Conservation (phyloP, 2,888 invertebrate species). For the Caenorhabditis zanzibari region DNA sequence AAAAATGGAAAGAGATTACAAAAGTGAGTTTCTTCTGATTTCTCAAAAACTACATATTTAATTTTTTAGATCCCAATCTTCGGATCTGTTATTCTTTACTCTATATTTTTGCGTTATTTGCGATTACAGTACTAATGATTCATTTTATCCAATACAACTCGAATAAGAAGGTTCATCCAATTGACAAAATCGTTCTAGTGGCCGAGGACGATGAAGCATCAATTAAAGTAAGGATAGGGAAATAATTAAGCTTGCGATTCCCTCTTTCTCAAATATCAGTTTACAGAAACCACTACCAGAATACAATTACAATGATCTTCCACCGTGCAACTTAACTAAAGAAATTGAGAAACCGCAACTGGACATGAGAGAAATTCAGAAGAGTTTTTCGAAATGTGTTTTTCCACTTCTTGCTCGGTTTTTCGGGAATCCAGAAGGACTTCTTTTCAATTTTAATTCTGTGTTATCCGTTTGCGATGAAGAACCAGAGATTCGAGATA, state of each 20-base stretch:
- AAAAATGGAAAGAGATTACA: conserved; percentile 2
- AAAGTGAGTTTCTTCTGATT: neutral
- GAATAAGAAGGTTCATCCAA: neutral
- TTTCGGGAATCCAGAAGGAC: conserved; percentile 19
- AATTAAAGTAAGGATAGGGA: neutral
- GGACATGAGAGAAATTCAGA: conserved; percentile 8
- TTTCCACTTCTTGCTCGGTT: conserved; percentile 25
- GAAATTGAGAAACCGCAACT: conserved; percentile 1
- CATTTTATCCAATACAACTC: conserved; percentile 31
- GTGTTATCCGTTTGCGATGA: conserved; percentile 25
- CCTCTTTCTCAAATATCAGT: neutral
- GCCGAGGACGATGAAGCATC: neutral
- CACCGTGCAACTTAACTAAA: conserved; percentile 9
- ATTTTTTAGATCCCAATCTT: neutral
- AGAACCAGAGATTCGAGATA: conserved; percentile 16
- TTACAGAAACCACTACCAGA: neutral
- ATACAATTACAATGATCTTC: conserved; percentile 10
- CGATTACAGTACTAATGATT: conserved; percentile 26
- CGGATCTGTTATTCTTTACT: conserved; percentile 4
- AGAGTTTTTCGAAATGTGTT: conserved; percentile 4
- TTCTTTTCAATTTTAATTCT: conserved; percentile 28
- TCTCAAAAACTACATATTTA: neutral
- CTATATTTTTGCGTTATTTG: conserved; percentile 23
- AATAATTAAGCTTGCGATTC: too few relatives aligned
- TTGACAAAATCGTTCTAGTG: neutral